Evolutionary conservation across 2,113 vertebrate genomes (phyloP).

Genomic region (Thryonomys swinderianus): DNA sequence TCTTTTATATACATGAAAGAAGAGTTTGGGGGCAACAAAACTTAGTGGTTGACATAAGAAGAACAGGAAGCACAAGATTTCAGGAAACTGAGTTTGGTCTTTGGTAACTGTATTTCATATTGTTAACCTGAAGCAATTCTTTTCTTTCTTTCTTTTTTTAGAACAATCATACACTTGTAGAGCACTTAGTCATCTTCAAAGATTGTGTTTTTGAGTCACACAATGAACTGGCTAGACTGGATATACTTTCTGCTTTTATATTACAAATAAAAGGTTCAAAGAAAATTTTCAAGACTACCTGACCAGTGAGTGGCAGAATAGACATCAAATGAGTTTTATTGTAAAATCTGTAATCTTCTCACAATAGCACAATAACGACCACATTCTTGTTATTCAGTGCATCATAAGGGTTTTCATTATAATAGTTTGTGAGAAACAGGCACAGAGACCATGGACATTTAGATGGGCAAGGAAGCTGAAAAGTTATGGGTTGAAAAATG

Average conservation of each 20-base stretch:
- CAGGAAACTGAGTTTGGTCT: not conserved
- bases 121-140: not conserved
- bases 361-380: not conserved
- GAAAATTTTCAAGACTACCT: not conserved
- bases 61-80: not conserved
- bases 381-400: conserved; percentile 43
- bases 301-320: not conserved
- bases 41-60: not conserved
- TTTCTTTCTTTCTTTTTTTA: not conserved
- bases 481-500: not conserved
- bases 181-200: not conserved
- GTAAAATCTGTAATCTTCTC: not conserved
- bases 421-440: not conserved
- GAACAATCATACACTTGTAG: not conserved
- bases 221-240: not conserved
- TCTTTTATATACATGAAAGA: not conserved
- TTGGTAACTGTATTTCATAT: not conserved
- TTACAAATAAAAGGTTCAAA: not conserved
- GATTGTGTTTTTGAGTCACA: not conserved
- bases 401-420: conserved; percentile 38
- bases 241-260: conserved; percentile 20
- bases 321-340: not conserved
- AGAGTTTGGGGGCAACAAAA: not conserved
- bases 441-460: not conserved
- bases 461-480: not conserved